Percentiles rank a stretch among this genome's conserved stretches.
Conservation (phyloP, 1,140 invertebrate species). For the Sarcophaga peregrina region DNA sequence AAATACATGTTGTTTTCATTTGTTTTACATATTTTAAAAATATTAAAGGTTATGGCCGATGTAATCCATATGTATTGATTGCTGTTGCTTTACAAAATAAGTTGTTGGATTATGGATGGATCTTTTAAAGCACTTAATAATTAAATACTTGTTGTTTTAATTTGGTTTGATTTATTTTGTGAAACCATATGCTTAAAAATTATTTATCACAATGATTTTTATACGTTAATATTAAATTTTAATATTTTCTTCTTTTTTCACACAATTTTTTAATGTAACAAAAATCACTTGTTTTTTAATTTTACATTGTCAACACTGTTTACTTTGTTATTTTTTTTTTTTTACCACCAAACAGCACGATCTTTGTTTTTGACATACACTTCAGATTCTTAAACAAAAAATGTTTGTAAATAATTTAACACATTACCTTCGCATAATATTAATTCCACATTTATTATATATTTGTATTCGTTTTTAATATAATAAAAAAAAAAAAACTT, state of each 20-base stretch:
- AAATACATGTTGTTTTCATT: background rate
- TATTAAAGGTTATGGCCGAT: no score
- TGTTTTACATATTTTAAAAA: background rate
- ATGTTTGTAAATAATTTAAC: background rate
- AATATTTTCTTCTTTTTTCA: background rate
- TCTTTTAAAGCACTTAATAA: no score
- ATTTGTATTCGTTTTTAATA: background rate
- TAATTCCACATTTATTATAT: background rate
- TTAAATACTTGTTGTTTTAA: background rate
- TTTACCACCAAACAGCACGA: slow-evolving; percentile 20
- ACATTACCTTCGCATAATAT: slow-evolving; percentile 36
- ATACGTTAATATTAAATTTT: background rate
- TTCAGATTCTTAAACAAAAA: background rate
- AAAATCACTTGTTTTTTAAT: background rate
- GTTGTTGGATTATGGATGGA: no score
- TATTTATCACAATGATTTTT: background rate
- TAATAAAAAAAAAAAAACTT: background rate
- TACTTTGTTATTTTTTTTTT: background rate
- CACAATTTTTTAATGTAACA: background rate
- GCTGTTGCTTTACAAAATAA: no score
- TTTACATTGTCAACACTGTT: background rate
- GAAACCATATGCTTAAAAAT: background rate
- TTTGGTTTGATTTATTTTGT: background rate
- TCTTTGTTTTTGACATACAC: background rate
- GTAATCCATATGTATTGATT: no score